Evolutionary conservation across 2,888 invertebrate species (phyloP).

Genomic region (Trissolcus japonicus): DNA sequence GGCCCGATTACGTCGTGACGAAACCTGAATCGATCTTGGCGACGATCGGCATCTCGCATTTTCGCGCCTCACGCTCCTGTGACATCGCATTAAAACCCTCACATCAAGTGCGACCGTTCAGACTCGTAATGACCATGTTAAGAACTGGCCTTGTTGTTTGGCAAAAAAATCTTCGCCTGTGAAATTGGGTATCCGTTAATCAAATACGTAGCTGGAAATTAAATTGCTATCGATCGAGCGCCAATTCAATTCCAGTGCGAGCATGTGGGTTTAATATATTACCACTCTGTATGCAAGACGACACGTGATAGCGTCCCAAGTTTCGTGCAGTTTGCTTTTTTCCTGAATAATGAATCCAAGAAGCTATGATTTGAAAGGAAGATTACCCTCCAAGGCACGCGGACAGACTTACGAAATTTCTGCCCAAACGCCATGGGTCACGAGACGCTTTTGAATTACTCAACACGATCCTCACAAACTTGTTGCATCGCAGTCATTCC

Average conservation of each 20-base stretch:
- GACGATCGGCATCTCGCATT: constrained; percentile 45
- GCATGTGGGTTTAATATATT: constrained; percentile 47
- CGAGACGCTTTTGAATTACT: constrained; percentile 53
- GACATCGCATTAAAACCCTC: constrained; percentile 10
- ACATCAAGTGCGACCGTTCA: background rate
- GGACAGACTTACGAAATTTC: constrained; percentile 57
- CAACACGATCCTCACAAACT: constrained; percentile 53
- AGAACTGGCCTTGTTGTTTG: background rate
- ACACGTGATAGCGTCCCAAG: constrained; percentile 45
- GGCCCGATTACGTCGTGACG: constrained; percentile 59
- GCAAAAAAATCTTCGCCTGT: constrained; percentile 6
- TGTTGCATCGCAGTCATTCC: constrained; percentile 19
- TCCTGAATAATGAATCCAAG: constrained; percentile 50
- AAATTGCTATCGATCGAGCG: constrained; percentile 50
- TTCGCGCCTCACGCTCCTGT: constrained; percentile 55
- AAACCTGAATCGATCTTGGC: constrained; percentile 54
- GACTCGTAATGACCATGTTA: constrained; percentile 3
- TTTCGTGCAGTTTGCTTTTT: constrained; percentile 47
- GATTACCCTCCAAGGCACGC: constrained; percentile 48
- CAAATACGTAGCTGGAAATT: constrained; percentile 51
- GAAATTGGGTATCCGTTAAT: constrained; percentile 41
- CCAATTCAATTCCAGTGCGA: constrained; percentile 43
- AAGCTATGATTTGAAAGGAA: constrained; percentile 53
- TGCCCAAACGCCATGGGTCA: constrained; percentile 50
- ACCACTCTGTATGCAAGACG: constrained; percentile 47